A percentile compares a stretch with the other conserved stretches of the same genome.
These are phyloP conservation scores for Jaculus jaculus DNA, from an alignment of 2,113 vertebrate genomes.

Conservation along the genomic window DNA sequence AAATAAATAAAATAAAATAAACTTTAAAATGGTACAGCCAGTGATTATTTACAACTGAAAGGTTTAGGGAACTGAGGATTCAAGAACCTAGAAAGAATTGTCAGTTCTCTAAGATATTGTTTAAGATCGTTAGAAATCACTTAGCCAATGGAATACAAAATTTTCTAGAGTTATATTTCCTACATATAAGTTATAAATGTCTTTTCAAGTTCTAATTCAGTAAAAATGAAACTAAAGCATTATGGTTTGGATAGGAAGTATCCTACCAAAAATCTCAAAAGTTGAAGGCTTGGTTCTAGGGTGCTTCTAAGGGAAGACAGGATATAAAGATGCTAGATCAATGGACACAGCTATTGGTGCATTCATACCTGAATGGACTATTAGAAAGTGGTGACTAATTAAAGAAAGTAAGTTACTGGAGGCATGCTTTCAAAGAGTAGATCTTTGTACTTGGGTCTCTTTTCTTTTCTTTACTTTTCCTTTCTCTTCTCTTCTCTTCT, in stretches of 20 bases:
- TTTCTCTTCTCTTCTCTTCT: too few species aligned
- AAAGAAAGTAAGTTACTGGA: too few species aligned
- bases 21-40: neutral
- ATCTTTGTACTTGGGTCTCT: neutral
- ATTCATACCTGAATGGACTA: neutral
- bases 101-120: neutral
- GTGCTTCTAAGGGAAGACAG: neutral
- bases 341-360: too few species aligned
- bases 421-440: neutral
- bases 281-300: neutral
- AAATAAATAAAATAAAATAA: too few species aligned
- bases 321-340: too few species aligned
- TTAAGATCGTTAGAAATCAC: neutral
- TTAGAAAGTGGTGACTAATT: neutral
- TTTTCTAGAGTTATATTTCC: neutral
- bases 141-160: neutral
- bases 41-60: constrained; percentile 2
- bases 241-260: neutral
- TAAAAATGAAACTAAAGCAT: neutral
- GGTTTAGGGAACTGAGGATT: neutral
- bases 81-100: neutral
- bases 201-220: neutral
- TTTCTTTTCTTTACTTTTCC: too few species aligned
- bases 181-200: neutral
- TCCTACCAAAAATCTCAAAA: neutral